Conservation (phyloP, 2,113 vertebrate genomes). For the chimpanzee (Pan troglodytes) region DNA sequence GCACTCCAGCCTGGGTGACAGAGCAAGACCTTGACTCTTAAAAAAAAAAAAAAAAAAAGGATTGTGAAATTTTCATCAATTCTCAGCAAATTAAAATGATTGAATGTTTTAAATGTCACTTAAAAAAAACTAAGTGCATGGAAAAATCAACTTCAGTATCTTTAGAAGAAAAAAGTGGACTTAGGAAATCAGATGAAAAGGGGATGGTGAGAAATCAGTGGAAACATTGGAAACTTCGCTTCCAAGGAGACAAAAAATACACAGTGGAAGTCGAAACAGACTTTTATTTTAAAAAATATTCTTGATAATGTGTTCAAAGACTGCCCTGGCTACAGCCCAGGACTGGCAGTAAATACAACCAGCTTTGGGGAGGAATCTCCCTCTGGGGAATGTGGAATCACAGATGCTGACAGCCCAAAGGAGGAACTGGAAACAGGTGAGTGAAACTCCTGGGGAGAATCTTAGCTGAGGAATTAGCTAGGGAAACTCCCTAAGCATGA, state of each 20-base stretch:
- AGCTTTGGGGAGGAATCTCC: background rate
- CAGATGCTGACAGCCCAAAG: background rate
- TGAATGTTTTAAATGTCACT: background rate
- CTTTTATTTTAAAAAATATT: constrained; percentile 13
- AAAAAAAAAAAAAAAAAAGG: background rate
- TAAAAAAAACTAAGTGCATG: background rate
- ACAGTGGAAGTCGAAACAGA: background rate
- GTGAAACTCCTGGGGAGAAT: background rate
- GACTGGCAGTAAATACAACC: background rate
- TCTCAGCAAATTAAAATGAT: background rate
- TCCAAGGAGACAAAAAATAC: background rate
- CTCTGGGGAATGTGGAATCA: background rate
- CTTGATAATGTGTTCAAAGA: background rate
- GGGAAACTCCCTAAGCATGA: background rate
- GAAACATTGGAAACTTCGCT: constrained; percentile 7
- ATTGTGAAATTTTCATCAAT: background rate
- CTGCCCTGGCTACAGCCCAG: background rate
- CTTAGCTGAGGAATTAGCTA: background rate
- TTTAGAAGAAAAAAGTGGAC: background rate
- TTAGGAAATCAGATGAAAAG: constrained; percentile 34
- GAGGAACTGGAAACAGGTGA: background rate
- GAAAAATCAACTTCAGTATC: background rate
- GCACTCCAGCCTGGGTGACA: background rate
- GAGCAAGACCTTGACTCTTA: background rate
- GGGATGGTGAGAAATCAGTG: background rate